These are phyloP conservation scores for Anas platyrhynchos DNA, from an alignment of 2,113 vertebrate species.

Conservation along the genomic window DNA sequence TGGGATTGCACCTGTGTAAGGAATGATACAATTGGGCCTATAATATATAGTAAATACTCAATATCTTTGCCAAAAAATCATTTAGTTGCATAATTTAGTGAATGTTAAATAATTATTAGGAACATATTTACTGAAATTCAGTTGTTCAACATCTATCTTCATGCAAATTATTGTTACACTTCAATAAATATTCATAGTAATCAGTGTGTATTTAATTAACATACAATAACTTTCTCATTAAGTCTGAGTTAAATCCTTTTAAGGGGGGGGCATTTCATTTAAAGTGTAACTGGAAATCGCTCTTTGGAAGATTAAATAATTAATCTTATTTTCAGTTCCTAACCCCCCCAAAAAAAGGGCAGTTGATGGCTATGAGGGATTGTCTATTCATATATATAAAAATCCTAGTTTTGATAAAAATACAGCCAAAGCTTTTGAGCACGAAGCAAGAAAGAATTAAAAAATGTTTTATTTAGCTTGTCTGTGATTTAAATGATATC, in stretches of 20 bases:
- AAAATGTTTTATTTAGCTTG: neutral
- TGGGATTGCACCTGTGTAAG: constrained; percentile 48
- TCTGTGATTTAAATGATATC: neutral
- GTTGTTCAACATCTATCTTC: constrained; percentile 79
- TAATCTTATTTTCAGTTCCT: constrained; percentile 48
- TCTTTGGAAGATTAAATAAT: constrained; percentile 52
- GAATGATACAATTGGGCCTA: constrained; percentile 26
- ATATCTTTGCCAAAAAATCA: constrained; percentile 66
- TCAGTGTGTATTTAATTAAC: constrained; percentile 81
- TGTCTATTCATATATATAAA: neutral
- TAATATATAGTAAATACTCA: constrained; percentile 59
- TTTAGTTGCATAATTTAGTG: constrained; percentile 66
- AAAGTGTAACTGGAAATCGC: constrained; percentile 70
- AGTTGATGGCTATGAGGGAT: neutral
- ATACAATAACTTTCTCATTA: constrained; percentile 82
- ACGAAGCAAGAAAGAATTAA: neutral
- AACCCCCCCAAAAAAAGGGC: neutral
- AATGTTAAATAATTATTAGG: constrained; percentile 75
- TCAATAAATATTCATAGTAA: constrained; percentile 79
- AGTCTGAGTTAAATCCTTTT: constrained; percentile 76
- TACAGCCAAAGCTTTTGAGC: neutral
- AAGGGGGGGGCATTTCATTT: constrained; percentile 64
- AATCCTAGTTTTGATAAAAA: constrained; percentile 29
- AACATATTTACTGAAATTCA: constrained; percentile 77
- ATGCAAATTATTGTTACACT: constrained; percentile 77